These are phyloP conservation scores for Eulacestoma nigropectus DNA, from an alignment of 2,113 vertebrate genomes.

Conservation along the genomic window DNA sequence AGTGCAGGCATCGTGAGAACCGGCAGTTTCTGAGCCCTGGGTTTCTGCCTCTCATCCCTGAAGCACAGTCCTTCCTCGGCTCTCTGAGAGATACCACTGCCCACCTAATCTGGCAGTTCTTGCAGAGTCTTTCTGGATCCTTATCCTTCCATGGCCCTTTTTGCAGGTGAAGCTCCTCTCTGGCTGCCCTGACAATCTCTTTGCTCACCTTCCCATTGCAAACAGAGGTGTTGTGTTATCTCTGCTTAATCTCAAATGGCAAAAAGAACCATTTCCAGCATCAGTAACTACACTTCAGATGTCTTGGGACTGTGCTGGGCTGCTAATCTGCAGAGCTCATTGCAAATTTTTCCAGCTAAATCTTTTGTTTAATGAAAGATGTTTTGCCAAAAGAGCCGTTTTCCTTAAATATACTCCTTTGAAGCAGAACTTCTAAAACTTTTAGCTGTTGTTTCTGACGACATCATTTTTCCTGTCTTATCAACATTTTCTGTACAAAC, in stretches of 20 bases:
- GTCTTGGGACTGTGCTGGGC: background rate
- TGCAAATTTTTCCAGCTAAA: background rate
- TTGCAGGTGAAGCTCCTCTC: background rate
- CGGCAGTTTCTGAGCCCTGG: background rate
- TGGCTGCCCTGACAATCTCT: background rate
- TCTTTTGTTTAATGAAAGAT: background rate
- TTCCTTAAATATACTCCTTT: background rate
- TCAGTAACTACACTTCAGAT: background rate
- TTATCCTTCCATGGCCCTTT: background rate
- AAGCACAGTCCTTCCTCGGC: background rate
- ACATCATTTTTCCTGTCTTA: background rate
- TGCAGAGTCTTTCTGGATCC: background rate
- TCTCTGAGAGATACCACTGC: background rate
- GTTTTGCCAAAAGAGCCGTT: background rate
- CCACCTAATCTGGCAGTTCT: background rate
- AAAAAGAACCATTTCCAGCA: background rate
- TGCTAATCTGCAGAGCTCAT: background rate
- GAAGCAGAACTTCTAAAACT: background rate
- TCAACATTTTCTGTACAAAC: constrained; percentile 14
- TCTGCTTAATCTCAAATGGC: background rate
- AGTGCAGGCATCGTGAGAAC: constrained; percentile 5
- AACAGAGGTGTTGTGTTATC: background rate
- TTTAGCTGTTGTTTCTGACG: background rate
- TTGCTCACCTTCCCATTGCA: background rate
- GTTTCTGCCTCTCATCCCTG: background rate